Base-by-base conservation (phyloP, 2,888 invertebrate genomes). In the Lucinisca nassula region DNA sequence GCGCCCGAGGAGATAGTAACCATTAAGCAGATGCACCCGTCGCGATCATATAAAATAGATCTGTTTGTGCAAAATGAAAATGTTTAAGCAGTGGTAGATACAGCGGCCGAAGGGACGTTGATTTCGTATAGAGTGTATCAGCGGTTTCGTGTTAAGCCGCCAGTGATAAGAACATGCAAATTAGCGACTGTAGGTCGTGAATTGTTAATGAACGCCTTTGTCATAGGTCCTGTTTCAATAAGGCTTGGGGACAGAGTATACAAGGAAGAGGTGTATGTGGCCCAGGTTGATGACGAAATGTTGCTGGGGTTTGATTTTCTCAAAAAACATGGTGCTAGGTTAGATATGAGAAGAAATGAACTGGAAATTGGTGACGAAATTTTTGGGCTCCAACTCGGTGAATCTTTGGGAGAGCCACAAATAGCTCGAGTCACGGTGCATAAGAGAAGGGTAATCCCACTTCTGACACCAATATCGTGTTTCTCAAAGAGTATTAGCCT, bases 261-360 rank as follows among this genome's bases (percentile, higher is more conserved):
- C 27, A 58, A 67, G 21, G 78, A 78, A 32, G n/a, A 37, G 14
- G 40, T 79, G 21, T 61, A 70, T 67, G 49, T 72, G 61, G 67
- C 72, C 1, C 79, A 67, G 1, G 70, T 79, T 14, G 79, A 79
- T 14, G 72, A 40, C 8, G 70, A 79, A 2, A 79, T 70, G 78
- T 40, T 78, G 8, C 67, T 78, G 10, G 78, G 78, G 17, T 77
- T 77, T 58, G 77, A 77, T 24, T 77, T 79, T 32, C 21, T 79
- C 0, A 27, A 21, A 14, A 40, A 75, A 45, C 40, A 75, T 37
- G 45, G 75, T 17, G 40, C 37, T 8, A 27, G 30, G 21, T n/a
- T 45, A 12, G 70, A 14, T 17, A 14, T 32, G 70, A 10, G 70
- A 8, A 70, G 37, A 70, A 32, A 70, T 30, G 37, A 32, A 30